Evolutionary conservation across 2,888 invertebrate species (phyloP).

Genomic region (Drosophila nr. perissopoda): DNA sequence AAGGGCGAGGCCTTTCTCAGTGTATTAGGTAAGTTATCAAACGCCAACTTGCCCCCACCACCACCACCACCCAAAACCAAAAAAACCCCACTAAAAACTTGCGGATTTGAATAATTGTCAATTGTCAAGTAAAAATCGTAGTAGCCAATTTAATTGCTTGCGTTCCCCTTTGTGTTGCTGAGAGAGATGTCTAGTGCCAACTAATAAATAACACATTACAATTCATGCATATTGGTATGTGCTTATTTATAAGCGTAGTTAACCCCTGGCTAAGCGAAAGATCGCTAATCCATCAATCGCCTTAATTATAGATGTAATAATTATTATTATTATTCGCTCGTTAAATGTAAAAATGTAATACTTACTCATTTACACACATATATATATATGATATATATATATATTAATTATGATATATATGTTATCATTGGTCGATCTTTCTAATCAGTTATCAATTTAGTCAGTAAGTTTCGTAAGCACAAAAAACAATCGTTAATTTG

Average conservation of each 20-base stretch:
- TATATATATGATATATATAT: background rate
- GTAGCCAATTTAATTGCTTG: background rate
- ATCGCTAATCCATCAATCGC: background rate
- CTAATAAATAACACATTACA: background rate
- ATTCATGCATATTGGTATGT: background rate
- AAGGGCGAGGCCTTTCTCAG: slow-evolving; percentile 92
- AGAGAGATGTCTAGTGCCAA: background rate
- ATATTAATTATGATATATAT: background rate
- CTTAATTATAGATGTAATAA: background rate
- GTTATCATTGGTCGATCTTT: too few relatives aligned
- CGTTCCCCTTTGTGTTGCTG: background rate
- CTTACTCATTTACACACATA: background rate
- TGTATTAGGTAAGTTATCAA: slow-evolving; percentile 89
- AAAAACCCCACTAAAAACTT: background rate
- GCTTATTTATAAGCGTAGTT: background rate
- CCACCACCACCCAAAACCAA: background rate
- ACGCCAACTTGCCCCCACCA: background rate
- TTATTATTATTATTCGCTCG: background rate
- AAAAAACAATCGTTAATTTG: background rate
- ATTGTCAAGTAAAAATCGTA: background rate
- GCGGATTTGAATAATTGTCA: slow-evolving; percentile 2
- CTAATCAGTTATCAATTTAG: background rate
- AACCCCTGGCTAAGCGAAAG: background rate
- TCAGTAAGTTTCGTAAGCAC: background rate
- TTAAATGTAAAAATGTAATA: background rate